Conservation (phyloP, 2,888 invertebrate genomes). For the Drosophila paranaensis region DNA sequence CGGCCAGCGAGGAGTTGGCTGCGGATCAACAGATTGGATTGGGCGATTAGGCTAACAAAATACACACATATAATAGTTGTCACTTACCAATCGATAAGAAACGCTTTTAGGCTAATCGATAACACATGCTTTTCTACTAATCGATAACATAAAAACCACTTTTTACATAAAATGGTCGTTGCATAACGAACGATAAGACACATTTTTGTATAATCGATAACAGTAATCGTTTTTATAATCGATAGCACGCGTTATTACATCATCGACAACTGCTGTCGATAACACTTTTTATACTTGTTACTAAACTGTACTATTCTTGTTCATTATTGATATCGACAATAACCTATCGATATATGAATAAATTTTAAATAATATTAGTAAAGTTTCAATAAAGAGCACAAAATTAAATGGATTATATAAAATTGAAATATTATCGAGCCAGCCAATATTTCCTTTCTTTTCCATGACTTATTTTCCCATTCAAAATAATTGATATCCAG, state of each 20-base stretch:
- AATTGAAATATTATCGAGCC: too few species aligned
- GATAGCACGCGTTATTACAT: neutral
- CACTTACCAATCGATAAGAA: neutral
- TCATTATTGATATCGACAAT: neutral
- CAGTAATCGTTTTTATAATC: neutral
- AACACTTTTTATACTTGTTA: neutral
- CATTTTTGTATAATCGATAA: neutral
- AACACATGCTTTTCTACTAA: neutral
- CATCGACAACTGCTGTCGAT: neutral
- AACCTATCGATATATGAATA: too few species aligned
- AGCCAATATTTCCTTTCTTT: too few species aligned
- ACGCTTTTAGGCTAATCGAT: neutral
- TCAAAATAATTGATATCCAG: neutral
- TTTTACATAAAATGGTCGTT: too few species aligned
- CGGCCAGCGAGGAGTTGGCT: constrained; percentile 54
- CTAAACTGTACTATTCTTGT: neutral
- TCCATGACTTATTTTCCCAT: neutral
- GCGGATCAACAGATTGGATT: constrained; percentile 54
- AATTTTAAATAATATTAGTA: too few species aligned
- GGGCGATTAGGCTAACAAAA: constrained; percentile 39
- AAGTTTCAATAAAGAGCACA: too few species aligned
- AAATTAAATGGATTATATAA: too few species aligned
- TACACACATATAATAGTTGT: neutral
- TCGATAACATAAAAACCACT: neutral
- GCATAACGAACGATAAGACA: neutral